phyloP scores from a whole-genome alignment of 2,888 invertebrate genomes.

The Hyposoter dolosus region DNA sequence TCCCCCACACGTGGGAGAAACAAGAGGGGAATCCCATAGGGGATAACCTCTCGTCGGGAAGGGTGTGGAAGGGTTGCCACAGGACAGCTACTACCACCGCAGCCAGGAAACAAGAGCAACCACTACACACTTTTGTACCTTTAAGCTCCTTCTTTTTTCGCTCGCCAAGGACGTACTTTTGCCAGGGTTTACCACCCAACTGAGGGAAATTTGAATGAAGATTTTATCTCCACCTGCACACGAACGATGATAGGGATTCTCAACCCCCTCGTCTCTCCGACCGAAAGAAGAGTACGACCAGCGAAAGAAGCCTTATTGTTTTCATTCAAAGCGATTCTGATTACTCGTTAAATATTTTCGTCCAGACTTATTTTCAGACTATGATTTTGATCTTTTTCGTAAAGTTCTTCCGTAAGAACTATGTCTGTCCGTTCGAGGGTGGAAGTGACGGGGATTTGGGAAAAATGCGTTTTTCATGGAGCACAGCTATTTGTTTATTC shows the following conservation, averaged over 20 bases:
- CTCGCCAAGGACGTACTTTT: constrained; percentile 59
- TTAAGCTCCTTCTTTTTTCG: constrained; percentile 12
- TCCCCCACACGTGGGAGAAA: constrained; percentile 14
- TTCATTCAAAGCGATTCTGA: constrained; percentile 30
- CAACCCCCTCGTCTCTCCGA: constrained; percentile 9
- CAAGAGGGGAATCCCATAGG: constrained; percentile 55
- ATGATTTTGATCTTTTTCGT: neutral
- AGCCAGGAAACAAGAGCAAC: constrained; percentile 37
- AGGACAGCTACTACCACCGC: constrained; percentile 34
- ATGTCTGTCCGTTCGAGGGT: neutral
- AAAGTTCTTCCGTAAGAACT: neutral
- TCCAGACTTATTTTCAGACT: neutral
- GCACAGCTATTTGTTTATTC: neutral
- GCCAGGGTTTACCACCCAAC: constrained; percentile 9
- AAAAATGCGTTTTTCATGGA: neutral
- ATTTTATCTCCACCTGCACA: constrained; percentile 62
- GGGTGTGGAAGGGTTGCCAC: constrained; percentile 56
- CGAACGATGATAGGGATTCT: constrained; percentile 14
- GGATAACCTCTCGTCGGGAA: constrained; percentile 18
- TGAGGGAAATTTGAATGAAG: constrained; percentile 59
- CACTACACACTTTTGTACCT: constrained; percentile 34
- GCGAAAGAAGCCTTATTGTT: constrained; percentile 8
- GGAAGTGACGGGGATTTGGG: neutral
- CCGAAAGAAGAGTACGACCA: constrained; percentile 8
- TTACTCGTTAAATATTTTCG: constrained; percentile 16